Conservation (phyloP, 2,888 invertebrate species). For the Lasioglossum pauxillum region DNA sequence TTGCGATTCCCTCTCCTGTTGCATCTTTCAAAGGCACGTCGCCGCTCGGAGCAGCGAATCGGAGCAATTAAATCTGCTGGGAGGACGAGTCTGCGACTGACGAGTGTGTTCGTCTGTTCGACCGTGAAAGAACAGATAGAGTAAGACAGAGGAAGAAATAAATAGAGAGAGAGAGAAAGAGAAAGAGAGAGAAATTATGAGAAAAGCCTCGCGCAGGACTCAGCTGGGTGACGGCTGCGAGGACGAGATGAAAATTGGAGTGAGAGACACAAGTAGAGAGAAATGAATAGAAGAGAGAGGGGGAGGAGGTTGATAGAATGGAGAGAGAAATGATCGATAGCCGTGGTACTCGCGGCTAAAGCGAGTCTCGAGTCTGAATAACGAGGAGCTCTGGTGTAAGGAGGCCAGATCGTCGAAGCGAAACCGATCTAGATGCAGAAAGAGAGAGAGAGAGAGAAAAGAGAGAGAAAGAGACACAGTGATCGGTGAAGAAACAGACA, state of each 20-base stretch:
- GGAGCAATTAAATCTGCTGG: slow-evolving; percentile 20
- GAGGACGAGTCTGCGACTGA: not conserved
- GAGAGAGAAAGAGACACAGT: slow-evolving; percentile 25
- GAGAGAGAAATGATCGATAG: slow-evolving; percentile 55
- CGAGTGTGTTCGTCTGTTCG: not conserved
- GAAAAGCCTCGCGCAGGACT: not conserved
- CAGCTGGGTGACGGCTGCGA: not conserved
- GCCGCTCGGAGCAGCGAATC: not conserved
- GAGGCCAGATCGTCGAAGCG: slow-evolving; percentile 72
- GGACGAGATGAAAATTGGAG: slow-evolving; percentile 6
- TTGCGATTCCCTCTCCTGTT: not conserved
- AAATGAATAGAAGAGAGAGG: not conserved
- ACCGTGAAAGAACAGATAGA: not conserved
- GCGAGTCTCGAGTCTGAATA: slow-evolving; percentile 38
- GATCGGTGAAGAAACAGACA: not conserved
- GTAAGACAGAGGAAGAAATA: not conserved
- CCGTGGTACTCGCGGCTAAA: slow-evolving; percentile 55
- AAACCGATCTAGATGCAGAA: slow-evolving; percentile 65
- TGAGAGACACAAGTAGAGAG: not conserved
- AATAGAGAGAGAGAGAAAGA: not conserved
- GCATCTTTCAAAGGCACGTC: not conserved
- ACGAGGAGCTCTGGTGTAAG: slow-evolving; percentile 56
- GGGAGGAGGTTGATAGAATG: not conserved
- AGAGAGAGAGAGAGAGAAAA: slow-evolving; percentile 22
- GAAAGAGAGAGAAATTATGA: not conserved